Conservation (phyloP, 2,113 vertebrate genomes). For the Sylvilagus bachmani region DNA sequence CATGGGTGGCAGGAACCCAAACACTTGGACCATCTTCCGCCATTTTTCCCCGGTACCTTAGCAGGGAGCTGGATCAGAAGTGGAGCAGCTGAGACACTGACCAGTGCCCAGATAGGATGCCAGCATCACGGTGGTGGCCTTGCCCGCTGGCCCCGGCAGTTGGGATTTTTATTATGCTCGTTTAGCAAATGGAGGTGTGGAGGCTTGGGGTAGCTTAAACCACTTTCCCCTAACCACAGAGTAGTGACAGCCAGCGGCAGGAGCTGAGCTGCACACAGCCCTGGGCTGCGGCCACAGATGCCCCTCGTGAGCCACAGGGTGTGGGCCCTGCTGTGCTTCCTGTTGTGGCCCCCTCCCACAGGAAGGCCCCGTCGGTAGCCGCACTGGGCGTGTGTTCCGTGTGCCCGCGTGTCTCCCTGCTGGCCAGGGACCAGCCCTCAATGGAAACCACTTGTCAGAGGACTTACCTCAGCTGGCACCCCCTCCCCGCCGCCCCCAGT, state of each 20-base stretch:
- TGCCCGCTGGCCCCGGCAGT: no score
- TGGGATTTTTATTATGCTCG: background rate
- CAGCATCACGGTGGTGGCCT: no score
- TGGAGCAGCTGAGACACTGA: no score
- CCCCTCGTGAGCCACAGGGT: accelerated
- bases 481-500: no score
- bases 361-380: background rate
- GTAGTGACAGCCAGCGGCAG: background rate
- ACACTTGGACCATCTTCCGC: no score
- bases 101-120: no score
- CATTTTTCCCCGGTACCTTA: no score
- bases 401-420: accelerated
- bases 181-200: background rate
- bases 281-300: background rate
- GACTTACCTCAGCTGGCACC: background rate
- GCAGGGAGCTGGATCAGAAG: no score
- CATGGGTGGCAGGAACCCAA: no score
- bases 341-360: background rate
- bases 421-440: background rate
- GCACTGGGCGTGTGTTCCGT: background rate
- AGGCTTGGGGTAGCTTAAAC: background rate
- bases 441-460: background rate
- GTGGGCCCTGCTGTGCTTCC: background rate
- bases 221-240: background rate
- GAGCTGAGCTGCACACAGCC: background rate